Percentiles rank a stretch among this genome's conserved stretches.
phyloP scores from a whole-genome alignment of 2,888 invertebrate genomes.

The Tetragnatha montana region DNA sequence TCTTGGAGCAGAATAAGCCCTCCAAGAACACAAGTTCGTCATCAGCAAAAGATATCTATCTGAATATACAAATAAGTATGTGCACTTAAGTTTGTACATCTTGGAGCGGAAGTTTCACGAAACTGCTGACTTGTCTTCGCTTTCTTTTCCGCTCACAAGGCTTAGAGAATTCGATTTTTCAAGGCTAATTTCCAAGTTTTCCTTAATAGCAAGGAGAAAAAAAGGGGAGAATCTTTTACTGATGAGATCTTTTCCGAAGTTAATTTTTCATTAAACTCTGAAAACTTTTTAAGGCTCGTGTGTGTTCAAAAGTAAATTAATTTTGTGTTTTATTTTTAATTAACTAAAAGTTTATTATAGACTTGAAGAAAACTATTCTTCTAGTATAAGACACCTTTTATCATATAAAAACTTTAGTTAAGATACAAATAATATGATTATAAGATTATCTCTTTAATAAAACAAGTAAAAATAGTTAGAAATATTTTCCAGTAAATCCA shows the following conservation, averaged over 20 bases:
- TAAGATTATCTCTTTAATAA: no score
- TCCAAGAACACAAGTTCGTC: slow-evolving; percentile 34
- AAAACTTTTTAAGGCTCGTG: background rate
- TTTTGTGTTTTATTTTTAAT: no score
- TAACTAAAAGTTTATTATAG: no score
- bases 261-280: background rate
- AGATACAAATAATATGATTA: no score
- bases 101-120: background rate
- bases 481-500: no score
- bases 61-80: slow-evolving; percentile 47
- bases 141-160: slow-evolving; percentile 7
- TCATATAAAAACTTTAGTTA: no score
- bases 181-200: slow-evolving; percentile 4
- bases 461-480: no score
- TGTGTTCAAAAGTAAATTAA: no score
- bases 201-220: background rate
- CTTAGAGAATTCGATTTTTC: slow-evolving; percentile 6
- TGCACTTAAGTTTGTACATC: slow-evolving; percentile 33
- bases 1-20: slow-evolving; percentile 10
- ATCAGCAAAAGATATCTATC: slow-evolving; percentile 48
- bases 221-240: background rate
- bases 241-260: background rate
- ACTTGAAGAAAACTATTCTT: no score
- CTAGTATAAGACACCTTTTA: no score
- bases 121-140: slow-evolving; percentile 2